These are phyloP conservation scores for Sylvietta virens DNA, from an alignment of 2,113 vertebrate genomes.

Conservation along the genomic window DNA sequence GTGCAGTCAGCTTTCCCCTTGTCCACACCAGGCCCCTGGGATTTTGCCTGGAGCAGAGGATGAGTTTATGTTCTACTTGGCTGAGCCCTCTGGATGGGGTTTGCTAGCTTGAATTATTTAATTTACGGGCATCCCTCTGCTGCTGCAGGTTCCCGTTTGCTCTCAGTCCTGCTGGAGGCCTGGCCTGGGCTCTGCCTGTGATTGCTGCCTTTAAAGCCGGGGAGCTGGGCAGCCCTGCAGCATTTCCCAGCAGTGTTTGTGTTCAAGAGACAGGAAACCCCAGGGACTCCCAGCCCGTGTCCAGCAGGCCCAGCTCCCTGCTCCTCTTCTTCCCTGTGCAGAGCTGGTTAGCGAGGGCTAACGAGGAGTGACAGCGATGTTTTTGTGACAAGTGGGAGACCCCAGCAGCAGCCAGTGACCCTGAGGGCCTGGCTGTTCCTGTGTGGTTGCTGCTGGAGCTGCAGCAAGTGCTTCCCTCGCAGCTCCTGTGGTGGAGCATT, in stretches of 20 bases:
- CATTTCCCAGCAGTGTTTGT: background rate
- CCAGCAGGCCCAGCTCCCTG: background rate
- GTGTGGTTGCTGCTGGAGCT: background rate
- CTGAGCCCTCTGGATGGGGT: background rate
- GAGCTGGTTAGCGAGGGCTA: background rate
- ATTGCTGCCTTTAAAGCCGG: accelerated
- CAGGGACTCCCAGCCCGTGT: background rate
- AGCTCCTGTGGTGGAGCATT: background rate
- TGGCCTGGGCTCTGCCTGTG: background rate
- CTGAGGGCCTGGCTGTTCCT: background rate
- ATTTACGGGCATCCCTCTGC: background rate
- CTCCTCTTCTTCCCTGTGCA: background rate
- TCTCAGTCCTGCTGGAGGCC: background rate
- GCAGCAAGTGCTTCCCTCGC: background rate
- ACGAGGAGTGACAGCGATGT: accelerated
- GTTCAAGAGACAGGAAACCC: background rate
- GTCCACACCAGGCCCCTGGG: background rate
- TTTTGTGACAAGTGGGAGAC: background rate
- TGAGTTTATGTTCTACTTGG: background rate
- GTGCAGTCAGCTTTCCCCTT: background rate
- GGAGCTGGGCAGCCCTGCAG: background rate
- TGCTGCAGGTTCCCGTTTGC: background rate
- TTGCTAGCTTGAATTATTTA: constrained; percentile 19
- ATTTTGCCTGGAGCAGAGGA: background rate
- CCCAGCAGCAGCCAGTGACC: background rate